Evolutionary conservation across 1,140 invertebrate species (phyloP), one percentile per base, ranked within the genome.

Genomic region (Stenopsyche tienmushanensis): DNA sequence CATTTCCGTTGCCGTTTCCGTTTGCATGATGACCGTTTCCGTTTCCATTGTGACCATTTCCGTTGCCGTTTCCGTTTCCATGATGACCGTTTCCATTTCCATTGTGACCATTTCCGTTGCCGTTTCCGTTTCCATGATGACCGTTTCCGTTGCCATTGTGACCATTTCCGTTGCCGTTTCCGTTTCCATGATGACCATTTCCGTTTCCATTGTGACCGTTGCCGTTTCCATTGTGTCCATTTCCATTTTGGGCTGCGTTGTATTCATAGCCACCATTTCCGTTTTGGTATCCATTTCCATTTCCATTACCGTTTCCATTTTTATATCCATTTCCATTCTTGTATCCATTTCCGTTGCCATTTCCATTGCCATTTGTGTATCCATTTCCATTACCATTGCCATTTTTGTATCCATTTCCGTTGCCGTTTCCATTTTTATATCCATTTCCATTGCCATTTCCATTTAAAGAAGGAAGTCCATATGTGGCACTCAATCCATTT

Each of bases 381-480:
- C 55, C 45, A 25, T 66, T 66, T 41, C 55, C 64, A 24, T 66
- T 23, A n/a, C 59, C 59, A 17, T 67, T 67, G 3, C 50, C 42
- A 24, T 67, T 62, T 39, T 29, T 21, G 17, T 25, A n/a, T 5
- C 57, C 57, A 15, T 62, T 60, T 53, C 49, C 39, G 24, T 66
- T 66, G 15, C 55, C 44, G 18, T 65, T 65, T 18, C 55, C 45
- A 23, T 8, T 52, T 5, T 15, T 3, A 18, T 44, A 17, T 29
- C 47, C 45, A 34, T 49, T 49, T 49, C 47, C 47, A 39, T 50
- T 25, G 41, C 29, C 29, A 10, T 58, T 58, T 58, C 64, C 55
- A 50, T 62, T 66, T 26, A 1, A 1, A 25, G 41, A 23, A 20
- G 60, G 60, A 15, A 26, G 44, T 21, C 66, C 62, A 52, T 67